phyloP scores from a whole-genome alignment of 2,113 vertebrate species.

The Rhinichthys klamathensis region DNA sequence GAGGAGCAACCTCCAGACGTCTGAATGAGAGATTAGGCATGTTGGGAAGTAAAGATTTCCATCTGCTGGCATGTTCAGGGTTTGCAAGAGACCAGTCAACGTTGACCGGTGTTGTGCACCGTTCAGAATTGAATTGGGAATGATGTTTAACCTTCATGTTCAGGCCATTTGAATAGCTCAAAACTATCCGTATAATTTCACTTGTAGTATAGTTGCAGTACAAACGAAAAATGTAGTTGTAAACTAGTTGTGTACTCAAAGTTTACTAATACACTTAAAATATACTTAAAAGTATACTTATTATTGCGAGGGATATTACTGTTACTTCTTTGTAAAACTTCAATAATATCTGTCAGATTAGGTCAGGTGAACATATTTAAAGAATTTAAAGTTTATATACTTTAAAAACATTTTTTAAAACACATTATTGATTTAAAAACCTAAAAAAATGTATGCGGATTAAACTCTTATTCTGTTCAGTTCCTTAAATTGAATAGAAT shows the following conservation, averaged over 20 bases:
- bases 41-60: slow-evolving; percentile 38
- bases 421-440: not conserved
- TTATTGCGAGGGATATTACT: too few relatives aligned
- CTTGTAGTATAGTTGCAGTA: too few relatives aligned
- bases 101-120: not conserved
- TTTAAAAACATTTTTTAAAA: not conserved
- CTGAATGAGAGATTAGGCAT: not conserved
- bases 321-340: not conserved
- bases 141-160: not conserved
- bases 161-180: not conserved
- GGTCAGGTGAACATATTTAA: not conserved
- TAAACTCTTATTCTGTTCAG: not conserved
- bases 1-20: slow-evolving; percentile 15
- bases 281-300: too few relatives aligned
- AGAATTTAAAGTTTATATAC: not conserved
- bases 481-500: not conserved
- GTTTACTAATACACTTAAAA: too few relatives aligned
- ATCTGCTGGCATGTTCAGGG: slow-evolving; percentile 44
- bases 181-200: not conserved
- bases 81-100: slow-evolving; percentile 9
- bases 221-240: too few relatives aligned
- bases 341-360: not conserved
- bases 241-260: too few relatives aligned
- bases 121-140: not conserved
- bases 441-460: not conserved